Base-by-base conservation (phyloP, 2,888 invertebrate genomes). In the Thelaira solivaga region DNA sequence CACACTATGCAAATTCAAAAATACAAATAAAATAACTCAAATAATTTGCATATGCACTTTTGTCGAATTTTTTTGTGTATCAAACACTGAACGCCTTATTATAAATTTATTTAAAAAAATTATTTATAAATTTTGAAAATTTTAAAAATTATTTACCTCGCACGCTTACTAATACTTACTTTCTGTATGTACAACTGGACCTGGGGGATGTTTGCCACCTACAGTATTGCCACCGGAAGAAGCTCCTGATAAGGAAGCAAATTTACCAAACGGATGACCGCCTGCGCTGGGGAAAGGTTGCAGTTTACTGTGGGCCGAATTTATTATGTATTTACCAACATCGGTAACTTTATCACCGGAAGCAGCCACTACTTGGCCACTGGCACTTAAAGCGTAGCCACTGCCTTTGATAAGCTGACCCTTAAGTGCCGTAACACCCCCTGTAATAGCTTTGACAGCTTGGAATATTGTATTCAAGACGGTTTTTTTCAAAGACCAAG, bases 391-490 rank as follows among this genome's bases (percentile, higher is more conserved):
- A 16, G 92, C 87, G 82, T 92, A 92, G 10, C 96, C 96, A 64
- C 95, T 93, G 43, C 95, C 96, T 89, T 96, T 96, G 82, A 96
- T 93, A 26, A 96, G 90, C 87, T 96, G 95, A 0, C 96, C 96
- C 85, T 95, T 96, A n/a, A 96, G 91, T 24, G 96, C 96, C 2
- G 96, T 93, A 8, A 95, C 94, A 53, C 96, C 95, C 8, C 96
- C 96, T 7, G 95, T 94, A 80, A 96, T 94, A 11, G 96, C 96
- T 86, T 96, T 96, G 1, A 95, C 93, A 0, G 96, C 96, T 91
- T 96, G 95, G 85, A 96, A 92, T 8, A 96, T 90, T 3, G 96
- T 95, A 88, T 93, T 93, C 13, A 96, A 89, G 76, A 96, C 94
- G 0, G 95, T 94, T 85, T 94, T 95, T 89, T 96, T 96, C 84